These are phyloP conservation scores for Nothocercus julius DNA, from an alignment of 2,113 vertebrate species.

Conservation along the genomic window DNA sequence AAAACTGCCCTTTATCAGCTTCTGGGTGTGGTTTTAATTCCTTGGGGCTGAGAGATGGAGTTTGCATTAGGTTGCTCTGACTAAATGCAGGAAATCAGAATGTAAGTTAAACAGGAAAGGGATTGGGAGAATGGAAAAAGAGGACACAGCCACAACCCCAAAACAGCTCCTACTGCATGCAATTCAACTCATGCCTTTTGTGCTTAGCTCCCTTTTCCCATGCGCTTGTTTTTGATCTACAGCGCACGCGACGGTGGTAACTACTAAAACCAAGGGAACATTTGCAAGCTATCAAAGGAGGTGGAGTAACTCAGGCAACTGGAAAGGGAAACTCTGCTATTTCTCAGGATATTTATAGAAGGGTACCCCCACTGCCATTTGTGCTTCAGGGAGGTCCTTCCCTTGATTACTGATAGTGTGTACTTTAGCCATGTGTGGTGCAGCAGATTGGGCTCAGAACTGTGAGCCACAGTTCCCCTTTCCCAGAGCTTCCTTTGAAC, in stretches of 20 bases:
- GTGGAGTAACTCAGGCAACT: constrained; percentile 64
- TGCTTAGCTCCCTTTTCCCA: constrained; percentile 28
- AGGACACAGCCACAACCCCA: neutral
- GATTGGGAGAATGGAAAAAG: constrained; percentile 29
- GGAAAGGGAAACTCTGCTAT: constrained; percentile 65
- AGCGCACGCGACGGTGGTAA: neutral
- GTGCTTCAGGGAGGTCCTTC: constrained; percentile 77
- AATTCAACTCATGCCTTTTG: constrained; percentile 37
- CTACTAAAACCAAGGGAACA: constrained; percentile 52
- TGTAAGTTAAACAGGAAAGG: neutral
- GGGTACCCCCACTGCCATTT: constrained; percentile 74
- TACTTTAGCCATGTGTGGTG: constrained; percentile 79
- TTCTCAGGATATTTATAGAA: constrained; percentile 79
- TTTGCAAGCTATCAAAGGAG: constrained; percentile 76
- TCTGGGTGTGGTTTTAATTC: constrained; percentile 20
- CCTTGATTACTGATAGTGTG: constrained; percentile 76
- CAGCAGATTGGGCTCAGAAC: constrained; percentile 50
- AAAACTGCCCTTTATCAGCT: neutral
- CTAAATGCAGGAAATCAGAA: constrained; percentile 10
- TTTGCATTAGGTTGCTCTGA: neutral
- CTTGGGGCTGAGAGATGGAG: neutral
- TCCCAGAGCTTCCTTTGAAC: constrained; percentile 75
- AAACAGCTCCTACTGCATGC: constrained; percentile 6
- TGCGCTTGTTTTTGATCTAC: constrained; percentile 51
- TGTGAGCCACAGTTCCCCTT: constrained; percentile 45